A percentile compares a stretch with the other conserved stretches of the same genome.
Conservation (phyloP, 2,888 invertebrate genomes). For the Pachydiplax longipennis region DNA sequence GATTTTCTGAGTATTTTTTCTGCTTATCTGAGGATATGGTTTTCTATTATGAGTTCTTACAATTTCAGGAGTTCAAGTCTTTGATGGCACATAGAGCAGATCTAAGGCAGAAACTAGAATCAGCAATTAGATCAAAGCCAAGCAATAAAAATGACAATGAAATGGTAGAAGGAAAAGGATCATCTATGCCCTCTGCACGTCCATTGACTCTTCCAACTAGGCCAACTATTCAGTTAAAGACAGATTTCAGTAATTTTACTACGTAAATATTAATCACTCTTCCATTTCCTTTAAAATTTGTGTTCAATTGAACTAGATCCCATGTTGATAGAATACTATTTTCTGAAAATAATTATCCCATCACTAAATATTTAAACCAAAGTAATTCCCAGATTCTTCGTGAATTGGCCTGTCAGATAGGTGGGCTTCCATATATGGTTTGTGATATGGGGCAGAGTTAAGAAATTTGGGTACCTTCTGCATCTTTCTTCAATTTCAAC, state of each 20-base stretch:
- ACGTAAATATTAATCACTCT: slow-evolving; percentile 54
- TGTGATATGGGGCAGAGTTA: not conserved
- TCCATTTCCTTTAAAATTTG: too few species aligned
- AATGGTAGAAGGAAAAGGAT: slow-evolving; percentile 59
- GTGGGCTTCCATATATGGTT: not conserved
- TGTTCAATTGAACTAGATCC: too few species aligned
- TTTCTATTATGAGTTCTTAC: not conserved
- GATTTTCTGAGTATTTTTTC: too few species aligned
- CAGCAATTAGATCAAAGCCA: slow-evolving; percentile 75
- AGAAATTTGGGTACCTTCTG: not conserved
- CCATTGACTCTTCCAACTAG: slow-evolving; percentile 58
- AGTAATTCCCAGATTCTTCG: not conserved
- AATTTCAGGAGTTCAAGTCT: slow-evolving; percentile 81
- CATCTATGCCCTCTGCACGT: slow-evolving; percentile 56
- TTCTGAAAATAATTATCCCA: not conserved
- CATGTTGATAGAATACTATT: not conserved
- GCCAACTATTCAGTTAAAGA: slow-evolving; percentile 90
- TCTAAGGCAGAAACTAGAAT: slow-evolving; percentile 82
- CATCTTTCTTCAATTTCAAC: not conserved
- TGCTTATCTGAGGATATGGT: not conserved
- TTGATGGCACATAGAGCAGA: slow-evolving; percentile 86
- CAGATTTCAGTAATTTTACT: slow-evolving; percentile 92
- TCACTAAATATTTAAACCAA: not conserved
- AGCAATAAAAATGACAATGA: slow-evolving; percentile 58
- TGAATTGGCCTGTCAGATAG: not conserved